Percentiles rank a stretch among this genome's conserved stretches.
Conservation (phyloP, 2,113 vertebrate species). For the Rattus norvegicus region GRCr8 NC_086032.1:13226001-13226500, state of each 20-base stretch:
- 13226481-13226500: not conserved
- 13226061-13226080: not conserved
- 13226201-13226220: not conserved
- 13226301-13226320: no score
- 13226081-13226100: not conserved
- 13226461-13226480: not conserved
- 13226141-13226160: not conserved
- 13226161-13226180: not conserved
- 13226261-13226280: not conserved
- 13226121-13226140: not conserved
- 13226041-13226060: not conserved
- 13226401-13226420: no score
- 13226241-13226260: not conserved
- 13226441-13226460: not conserved
- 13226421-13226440: no score
- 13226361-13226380: no score
- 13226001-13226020: slow-evolving; percentile 40
- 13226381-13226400: no score
- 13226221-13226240: not conserved
- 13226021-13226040: not conserved
- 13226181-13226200: not conserved
- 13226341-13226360: no score
- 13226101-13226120: not conserved
- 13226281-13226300: not conserved
- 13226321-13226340: no score